Base-by-base conservation (phyloP, 2,113 vertebrate genomes). In the Pelodiscus sinensis region DNA sequence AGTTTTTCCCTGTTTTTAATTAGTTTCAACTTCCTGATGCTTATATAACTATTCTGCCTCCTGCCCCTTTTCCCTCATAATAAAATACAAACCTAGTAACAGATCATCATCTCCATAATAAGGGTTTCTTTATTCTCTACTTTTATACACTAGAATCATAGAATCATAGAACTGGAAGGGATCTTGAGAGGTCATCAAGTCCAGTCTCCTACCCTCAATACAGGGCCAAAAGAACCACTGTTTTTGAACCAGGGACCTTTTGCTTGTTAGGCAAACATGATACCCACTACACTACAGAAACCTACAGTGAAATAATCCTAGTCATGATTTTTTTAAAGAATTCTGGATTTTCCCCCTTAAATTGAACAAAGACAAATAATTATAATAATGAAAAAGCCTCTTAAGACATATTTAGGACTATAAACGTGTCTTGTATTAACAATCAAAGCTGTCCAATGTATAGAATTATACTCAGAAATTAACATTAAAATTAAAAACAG, bases 11-110 rank as follows among this genome's bases (percentile, higher is more conserved):
- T 62, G 6, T 8, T 87, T 73, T 93, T 31, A 14, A 4, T 91
- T 65, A 81, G 85, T 90, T 87, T 75, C 3, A 90, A 44, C 13
- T 38, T 75, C 16, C 19, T 58, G 85, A 91, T 88, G 85, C 90
- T 22, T 16, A 8, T 77, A 85, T 50, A 96, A 24, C n/a, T 75
- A 57, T 89, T 77, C 56, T 21, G 6, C 58, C 93, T 92, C 79
- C 84, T 96, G 96, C 60, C 92, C n/a, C 92, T 60, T 51, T 2
- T 31, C 10, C 50, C 81, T 25, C 55, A 71, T 21, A 52, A 90
- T 82, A 87, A 92, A 94, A 71, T 94, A 84, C 80, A 94, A 96
- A 85, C 7, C 68, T 19, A 56, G 21, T 3, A 24, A 44, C 83
- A 82, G 51, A 96, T 21, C 1, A 1, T 75, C 71, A 86, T 81